Base-by-base conservation (phyloP, 2,888 invertebrate genomes). In the Harmothoe impar region DNA sequence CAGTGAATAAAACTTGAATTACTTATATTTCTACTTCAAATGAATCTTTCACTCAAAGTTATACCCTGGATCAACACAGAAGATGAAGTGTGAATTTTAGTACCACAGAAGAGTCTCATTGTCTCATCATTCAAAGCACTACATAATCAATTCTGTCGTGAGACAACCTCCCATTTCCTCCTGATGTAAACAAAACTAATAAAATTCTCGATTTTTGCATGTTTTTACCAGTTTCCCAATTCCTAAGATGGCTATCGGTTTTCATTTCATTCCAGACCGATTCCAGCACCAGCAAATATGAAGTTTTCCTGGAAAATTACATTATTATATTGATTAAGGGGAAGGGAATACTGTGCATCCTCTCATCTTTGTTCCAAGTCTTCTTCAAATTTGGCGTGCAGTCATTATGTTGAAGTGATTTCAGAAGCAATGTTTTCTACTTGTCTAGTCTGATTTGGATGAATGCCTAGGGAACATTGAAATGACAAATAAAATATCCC, bases 231-330 rank as follows among this genome's bases (percentile, higher is more conserved):
- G 15, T 29, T 29, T 25, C 25, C 29, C 72, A 72, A 72, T 72
- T 72, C 72, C 72, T 29, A 29, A 25, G 72, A 29, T 29, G 72
- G 72, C 72, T 72, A 72, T 72, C 72, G 72, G 72, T 25, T 72
- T 72, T 29, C 72, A 72, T 72, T 72, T 72, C 25, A 72, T 72
- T 72, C 31, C 25, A 15, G 31, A 0, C 29, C 15, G 72, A 72
- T 29, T 72, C 72, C 72, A 29, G 29, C 15, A 15, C 72, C 72
- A 17, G 15, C 3, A 15, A 72, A 72, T 72, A 72, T 72, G 5
- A 29, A 29, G 3, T 72, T 72, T n/a, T 72, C 29, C 72, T n/a
- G 72, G 72, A 20, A n/a, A 72, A 72, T 72, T 10, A 3, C 72
- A 72, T 72, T 72, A 72, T 72, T 72, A 72, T 72, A 72, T 72